phyloP scores from a whole-genome alignment of 2,113 vertebrate species.

The Azemiops feae region DNA sequence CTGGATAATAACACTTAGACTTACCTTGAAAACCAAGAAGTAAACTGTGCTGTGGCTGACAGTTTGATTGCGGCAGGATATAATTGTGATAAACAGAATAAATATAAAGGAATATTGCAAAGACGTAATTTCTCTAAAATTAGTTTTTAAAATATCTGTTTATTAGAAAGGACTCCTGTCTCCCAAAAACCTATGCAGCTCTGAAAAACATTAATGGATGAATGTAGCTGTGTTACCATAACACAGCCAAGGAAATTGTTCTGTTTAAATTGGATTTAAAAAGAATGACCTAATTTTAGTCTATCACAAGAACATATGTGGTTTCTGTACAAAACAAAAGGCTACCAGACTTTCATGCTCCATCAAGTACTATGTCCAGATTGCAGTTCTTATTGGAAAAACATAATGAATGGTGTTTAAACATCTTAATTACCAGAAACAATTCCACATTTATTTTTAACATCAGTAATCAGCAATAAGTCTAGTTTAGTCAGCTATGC shows the following conservation, averaged over 20 bases:
- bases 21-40: background rate
- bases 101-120: background rate
- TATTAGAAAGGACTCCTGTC: background rate
- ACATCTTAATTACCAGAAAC: constrained; percentile 20
- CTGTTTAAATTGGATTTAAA: constrained; percentile 6
- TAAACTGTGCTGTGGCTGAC: background rate
- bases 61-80: background rate
- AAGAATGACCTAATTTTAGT: constrained; percentile 1
- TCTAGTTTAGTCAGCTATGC: background rate
- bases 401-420: constrained; percentile 34
- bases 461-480: background rate
- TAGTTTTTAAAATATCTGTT: background rate
- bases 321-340: constrained; percentile 43
- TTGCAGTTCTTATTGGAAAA: constrained; percentile 32
- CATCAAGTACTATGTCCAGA: constrained; percentile 37
- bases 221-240: background rate
- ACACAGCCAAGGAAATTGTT: background rate
- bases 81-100: background rate
- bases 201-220: background rate
- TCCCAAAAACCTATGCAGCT: background rate
- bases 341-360: constrained; percentile 39
- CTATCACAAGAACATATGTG: constrained; percentile 25
- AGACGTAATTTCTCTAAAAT: background rate
- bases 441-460: constrained; percentile 12
- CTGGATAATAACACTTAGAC: background rate